These are phyloP conservation scores for Leptopilina boulardi DNA, from an alignment of 1,140 invertebrate genomes.

Conservation along the genomic window DNA sequence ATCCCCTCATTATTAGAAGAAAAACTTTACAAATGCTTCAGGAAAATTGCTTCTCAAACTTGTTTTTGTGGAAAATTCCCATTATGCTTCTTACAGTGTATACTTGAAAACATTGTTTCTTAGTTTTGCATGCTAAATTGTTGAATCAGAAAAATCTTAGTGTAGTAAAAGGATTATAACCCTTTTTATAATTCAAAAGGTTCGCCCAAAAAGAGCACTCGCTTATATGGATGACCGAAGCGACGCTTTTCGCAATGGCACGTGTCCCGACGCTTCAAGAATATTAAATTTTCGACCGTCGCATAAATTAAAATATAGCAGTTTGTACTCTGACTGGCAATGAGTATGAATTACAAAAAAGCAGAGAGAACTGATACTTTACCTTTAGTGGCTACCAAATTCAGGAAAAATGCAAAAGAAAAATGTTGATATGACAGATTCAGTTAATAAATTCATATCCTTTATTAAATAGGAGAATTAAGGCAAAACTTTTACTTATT, in stretches of 20 bases:
- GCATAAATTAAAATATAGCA: conserved; percentile 74
- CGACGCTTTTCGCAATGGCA: conserved; percentile 55
- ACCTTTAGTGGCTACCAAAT: conserved; percentile 11
- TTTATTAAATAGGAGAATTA: too few species aligned
- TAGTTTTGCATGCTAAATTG: neutral
- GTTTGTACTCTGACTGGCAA: conserved; percentile 62
- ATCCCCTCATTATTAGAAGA: too few species aligned
- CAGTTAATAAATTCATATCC: too few species aligned
- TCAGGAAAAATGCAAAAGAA: too few species aligned
- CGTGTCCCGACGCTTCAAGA: conserved; percentile 65
- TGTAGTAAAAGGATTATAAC: conserved; percentile 51
- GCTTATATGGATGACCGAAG: conserved; percentile 36
- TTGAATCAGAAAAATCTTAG: neutral
- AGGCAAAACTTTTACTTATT: too few species aligned
- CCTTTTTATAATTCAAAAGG: conserved; percentile 61
- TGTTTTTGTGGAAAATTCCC: too few species aligned
- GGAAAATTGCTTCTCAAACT: too few species aligned
- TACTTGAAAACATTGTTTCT: too few species aligned
- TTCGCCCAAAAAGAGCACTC: conserved; percentile 52
- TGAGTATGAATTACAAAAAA: conserved; percentile 64
- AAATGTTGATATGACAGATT: too few species aligned
- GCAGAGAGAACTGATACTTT: conserved; percentile 37
- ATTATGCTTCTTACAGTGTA: too few species aligned
- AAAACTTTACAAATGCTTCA: too few species aligned
- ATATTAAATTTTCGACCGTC: conserved; percentile 72